These are phyloP conservation scores for Maylandia zebra DNA, from an alignment of 2,113 vertebrate species.

Conservation along the genomic window DNA sequence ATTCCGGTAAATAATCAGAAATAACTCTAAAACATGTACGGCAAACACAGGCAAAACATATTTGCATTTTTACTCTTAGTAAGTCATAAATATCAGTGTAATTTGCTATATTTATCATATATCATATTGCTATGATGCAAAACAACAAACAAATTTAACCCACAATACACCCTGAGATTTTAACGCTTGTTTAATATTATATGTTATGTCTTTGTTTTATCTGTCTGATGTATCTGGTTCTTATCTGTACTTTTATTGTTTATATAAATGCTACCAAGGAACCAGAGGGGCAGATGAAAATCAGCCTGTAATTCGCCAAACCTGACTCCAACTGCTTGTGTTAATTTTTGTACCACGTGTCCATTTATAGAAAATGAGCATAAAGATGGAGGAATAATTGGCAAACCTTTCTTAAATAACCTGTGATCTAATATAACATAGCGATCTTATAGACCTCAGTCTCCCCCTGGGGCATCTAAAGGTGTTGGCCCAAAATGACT, in stretches of 20 bases:
- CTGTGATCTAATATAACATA: neutral
- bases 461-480: neutral
- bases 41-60: neutral
- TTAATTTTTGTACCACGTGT: neutral
- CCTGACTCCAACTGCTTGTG: neutral
- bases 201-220: neutral
- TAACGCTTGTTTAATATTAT: neutral
- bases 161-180: neutral
- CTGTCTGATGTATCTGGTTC: neutral
- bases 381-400: too few relatives aligned
- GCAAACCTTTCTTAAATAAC: neutral
- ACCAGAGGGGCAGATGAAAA: neutral
- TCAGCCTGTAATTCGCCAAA: neutral
- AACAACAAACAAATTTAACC: neutral
- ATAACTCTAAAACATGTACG: neutral
- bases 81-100: neutral
- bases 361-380: neutral
- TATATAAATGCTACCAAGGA: neutral
- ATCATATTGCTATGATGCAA: neutral
- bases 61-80: neutral
- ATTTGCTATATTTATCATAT: neutral
- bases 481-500: neutral
- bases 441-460: slow-evolving; percentile 73
- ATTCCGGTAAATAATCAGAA: neutral
- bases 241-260: fast-evolving